A percentile compares a stretch with the other conserved stretches of the same genome.
Conservation (phyloP, 2,888 invertebrate species). For the Zygogramma bicolorata region DNA sequence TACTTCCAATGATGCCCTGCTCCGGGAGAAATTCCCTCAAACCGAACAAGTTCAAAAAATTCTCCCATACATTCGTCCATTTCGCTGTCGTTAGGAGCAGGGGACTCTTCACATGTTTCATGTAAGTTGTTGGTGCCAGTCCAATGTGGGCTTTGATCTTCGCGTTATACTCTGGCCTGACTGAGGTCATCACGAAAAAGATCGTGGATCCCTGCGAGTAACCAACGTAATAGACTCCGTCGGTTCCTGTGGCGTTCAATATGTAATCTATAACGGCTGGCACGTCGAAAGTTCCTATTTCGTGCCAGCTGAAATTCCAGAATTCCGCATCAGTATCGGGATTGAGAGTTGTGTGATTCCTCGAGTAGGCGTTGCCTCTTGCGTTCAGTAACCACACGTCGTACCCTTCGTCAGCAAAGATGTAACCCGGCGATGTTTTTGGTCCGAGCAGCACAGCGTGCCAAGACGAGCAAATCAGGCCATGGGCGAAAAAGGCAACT, state of each 20-base stretch:
- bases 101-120: slow-evolving; percentile 68
- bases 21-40: slow-evolving; percentile 19
- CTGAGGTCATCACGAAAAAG: slow-evolving; percentile 77
- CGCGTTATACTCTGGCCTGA: slow-evolving; percentile 74
- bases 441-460: slow-evolving; percentile 70
- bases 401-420: slow-evolving; percentile 66
- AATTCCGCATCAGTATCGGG: slow-evolving; percentile 58
- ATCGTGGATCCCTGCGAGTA: slow-evolving; percentile 69
- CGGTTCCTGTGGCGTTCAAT: slow-evolving; percentile 60
- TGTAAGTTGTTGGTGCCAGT: slow-evolving; percentile 78
- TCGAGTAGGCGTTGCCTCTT: slow-evolving; percentile 71
- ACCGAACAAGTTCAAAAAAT: slow-evolving; percentile 15
- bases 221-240: slow-evolving; percentile 73
- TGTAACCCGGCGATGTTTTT: slow-evolving; percentile 58
- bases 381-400: slow-evolving; percentile 74
- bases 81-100: slow-evolving; percentile 52
- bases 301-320: slow-evolving; percentile 73
- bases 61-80: slow-evolving; percentile 31
- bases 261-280: slow-evolving; percentile 82
- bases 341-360: slow-evolving; percentile 65
- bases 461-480: slow-evolving; percentile 69
- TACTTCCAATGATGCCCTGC: neutral
- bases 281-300: slow-evolving; percentile 81
- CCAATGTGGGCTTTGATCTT: slow-evolving; percentile 77
- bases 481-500: slow-evolving; percentile 69